Percentiles rank a stretch among this genome's conserved stretches.
Conservation (phyloP, 2,113 vertebrate species). For the Emydura subglobosa region DNA sequence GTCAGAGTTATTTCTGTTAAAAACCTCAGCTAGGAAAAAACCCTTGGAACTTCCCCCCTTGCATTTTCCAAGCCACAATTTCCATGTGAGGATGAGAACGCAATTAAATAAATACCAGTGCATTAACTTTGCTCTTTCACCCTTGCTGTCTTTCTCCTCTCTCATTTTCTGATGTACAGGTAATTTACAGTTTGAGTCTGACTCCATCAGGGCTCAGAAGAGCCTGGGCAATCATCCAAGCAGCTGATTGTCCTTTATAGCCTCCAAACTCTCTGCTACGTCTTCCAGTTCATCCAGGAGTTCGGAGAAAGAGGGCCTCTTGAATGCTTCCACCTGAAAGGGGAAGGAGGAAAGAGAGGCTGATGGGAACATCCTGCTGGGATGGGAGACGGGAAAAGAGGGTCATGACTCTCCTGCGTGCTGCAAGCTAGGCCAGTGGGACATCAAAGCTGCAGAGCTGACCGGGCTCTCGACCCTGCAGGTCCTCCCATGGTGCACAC, state of each 20-base stretch:
- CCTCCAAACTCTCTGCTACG: conserved; percentile 80
- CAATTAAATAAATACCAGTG: conserved; percentile 17
- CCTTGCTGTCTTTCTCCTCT: not conserved
- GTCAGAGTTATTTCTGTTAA: conserved; percentile 19
- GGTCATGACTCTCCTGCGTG: not conserved
- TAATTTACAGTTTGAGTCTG: not conserved
- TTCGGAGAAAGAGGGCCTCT: conserved; percentile 86
- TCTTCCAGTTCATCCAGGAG: conserved; percentile 87
- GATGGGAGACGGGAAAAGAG: not conserved
- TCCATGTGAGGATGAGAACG: not conserved
- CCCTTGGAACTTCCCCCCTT: not conserved
- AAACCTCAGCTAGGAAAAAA: not conserved
- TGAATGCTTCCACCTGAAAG: conserved; percentile 85
- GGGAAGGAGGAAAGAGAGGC: not conserved
- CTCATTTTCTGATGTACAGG: not conserved
- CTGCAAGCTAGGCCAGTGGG: not conserved
- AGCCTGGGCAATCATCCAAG: not conserved
- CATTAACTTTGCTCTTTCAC: not conserved
- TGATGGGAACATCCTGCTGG: not conserved
- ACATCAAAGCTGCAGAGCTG: not conserved
- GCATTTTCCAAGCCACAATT: not conserved
- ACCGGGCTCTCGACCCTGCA: not conserved
- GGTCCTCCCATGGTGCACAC: not conserved
- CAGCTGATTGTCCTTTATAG: conserved; percentile 8
- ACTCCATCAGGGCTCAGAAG: not conserved